Conservation (phyloP, 2,113 vertebrate genomes). For the Tenrec ecaudatus region DNA sequence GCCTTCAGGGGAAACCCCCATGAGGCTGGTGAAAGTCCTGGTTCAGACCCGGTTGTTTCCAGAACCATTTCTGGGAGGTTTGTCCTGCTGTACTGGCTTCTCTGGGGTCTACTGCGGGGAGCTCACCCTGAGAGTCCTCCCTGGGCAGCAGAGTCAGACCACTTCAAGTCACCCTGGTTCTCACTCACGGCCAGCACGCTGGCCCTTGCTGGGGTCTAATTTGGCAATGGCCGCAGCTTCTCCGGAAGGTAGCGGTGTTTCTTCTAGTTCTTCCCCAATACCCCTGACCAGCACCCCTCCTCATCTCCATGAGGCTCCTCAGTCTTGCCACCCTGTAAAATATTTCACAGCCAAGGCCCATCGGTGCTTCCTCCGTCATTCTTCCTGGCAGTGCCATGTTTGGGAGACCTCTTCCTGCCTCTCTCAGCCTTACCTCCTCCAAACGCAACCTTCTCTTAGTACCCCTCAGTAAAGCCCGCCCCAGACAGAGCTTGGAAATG, state of each 20-base stretch:
- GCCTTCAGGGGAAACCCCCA: background rate
- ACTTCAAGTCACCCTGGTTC: background rate
- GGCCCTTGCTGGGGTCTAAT: background rate
- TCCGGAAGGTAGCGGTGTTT: background rate
- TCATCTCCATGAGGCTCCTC: background rate
- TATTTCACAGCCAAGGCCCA: fast-evolving
- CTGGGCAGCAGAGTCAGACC: background rate
- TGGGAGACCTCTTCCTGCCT: constrained; percentile 28
- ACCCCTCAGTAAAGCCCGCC: constrained; percentile 66
- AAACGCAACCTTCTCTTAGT: constrained; percentile 75
- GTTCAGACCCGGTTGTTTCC: background rate
- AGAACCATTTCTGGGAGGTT: constrained; percentile 33
- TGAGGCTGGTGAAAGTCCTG: background rate
- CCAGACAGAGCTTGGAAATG: constrained; percentile 87
- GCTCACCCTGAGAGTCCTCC: background rate
- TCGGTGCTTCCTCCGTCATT: background rate
- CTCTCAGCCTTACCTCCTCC: constrained; percentile 35
- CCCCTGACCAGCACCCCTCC: background rate
- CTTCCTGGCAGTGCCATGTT: background rate
- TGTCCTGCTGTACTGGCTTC: background rate
- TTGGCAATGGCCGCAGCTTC: background rate
- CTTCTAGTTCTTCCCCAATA: background rate
- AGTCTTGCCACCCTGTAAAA: background rate
- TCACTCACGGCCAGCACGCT: background rate
- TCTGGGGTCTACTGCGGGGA: background rate